Conservation (phyloP, 1,140 invertebrate species). For the Sogatella furcifera region DNA sequence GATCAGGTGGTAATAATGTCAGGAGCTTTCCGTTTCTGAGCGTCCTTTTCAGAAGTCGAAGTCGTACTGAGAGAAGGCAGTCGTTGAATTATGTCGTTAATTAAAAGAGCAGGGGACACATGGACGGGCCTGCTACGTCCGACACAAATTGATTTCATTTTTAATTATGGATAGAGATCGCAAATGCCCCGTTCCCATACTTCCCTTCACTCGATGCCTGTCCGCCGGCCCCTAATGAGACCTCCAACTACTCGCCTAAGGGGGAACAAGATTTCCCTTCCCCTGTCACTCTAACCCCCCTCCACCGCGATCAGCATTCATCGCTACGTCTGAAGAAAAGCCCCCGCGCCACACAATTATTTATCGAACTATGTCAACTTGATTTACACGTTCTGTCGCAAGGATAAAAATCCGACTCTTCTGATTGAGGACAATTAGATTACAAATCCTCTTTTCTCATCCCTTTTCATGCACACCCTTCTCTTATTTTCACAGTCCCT, state of each 20-base stretch:
- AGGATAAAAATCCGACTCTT: conserved; percentile 9
- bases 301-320: background rate
- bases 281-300: too few species aligned
- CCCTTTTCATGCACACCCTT: background rate
- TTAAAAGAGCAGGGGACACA: conserved; percentile 8
- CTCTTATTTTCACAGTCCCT: background rate
- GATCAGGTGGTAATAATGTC: too few species aligned
- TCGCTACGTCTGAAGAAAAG: background rate
- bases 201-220: background rate
- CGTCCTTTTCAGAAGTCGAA: too few species aligned
- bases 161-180: conserved; percentile 15
- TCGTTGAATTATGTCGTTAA: conserved; percentile 13
- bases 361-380: conserved; percentile 6
- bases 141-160: conserved; percentile 20
- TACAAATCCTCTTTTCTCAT: conserved; percentile 6
- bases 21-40: too few species aligned
- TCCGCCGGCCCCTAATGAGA: conserved; percentile 1
- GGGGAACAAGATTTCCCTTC: background rate
- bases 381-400: conserved; percentile 7
- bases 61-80: too few species aligned
- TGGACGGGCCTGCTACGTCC: background rate
- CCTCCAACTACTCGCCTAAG: background rate
- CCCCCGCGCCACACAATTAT: background rate
- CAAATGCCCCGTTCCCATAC: too few species aligned
- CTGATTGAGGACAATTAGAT: conserved; percentile 19